phyloP scores from a whole-genome alignment of 1,140 invertebrate species.

The Cydia amplana region DNA sequence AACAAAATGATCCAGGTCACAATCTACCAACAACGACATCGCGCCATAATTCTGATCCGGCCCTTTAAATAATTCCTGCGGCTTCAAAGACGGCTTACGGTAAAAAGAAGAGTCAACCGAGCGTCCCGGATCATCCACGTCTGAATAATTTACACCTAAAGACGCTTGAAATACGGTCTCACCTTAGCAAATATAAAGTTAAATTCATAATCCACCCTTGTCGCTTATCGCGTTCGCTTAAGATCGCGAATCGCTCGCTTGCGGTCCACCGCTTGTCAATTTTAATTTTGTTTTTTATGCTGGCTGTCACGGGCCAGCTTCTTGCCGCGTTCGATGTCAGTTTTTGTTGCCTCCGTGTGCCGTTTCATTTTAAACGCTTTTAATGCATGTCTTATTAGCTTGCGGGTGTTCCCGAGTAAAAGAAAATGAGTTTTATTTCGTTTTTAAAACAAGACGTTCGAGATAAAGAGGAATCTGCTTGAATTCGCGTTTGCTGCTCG shows the following conservation, averaged over 20 bases:
- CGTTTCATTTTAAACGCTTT: conserved; percentile 51
- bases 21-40: conserved; percentile 50
- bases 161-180: conserved; percentile 50
- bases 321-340: conserved; percentile 55
- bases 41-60: conserved; percentile 52
- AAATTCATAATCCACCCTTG: neutral
- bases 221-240: conserved; percentile 4
- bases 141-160: conserved; percentile 73
- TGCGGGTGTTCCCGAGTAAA: conserved; percentile 38
- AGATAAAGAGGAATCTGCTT: conserved; percentile 23
- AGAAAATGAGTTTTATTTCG: conserved; percentile 27
- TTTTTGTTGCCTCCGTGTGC: conserved; percentile 53
- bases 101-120: conserved; percentile 56
- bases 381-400: conserved; percentile 54
- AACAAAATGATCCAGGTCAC: conserved; percentile 32
- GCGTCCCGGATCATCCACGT: conserved; percentile 57
- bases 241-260: conserved; percentile 16
- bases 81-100: conserved; percentile 55
- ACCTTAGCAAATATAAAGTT: conserved; percentile 32
- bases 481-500: neutral
- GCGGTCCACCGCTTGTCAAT: neutral
- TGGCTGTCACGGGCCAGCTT: conserved; percentile 49
- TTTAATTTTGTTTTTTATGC: conserved; percentile 21
- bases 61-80: conserved; percentile 56
- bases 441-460: conserved; percentile 30